Evolutionary conservation across 2,797 vertebrate species (phyloP).

Genomic region (Hipposideros larvatus): DNA sequence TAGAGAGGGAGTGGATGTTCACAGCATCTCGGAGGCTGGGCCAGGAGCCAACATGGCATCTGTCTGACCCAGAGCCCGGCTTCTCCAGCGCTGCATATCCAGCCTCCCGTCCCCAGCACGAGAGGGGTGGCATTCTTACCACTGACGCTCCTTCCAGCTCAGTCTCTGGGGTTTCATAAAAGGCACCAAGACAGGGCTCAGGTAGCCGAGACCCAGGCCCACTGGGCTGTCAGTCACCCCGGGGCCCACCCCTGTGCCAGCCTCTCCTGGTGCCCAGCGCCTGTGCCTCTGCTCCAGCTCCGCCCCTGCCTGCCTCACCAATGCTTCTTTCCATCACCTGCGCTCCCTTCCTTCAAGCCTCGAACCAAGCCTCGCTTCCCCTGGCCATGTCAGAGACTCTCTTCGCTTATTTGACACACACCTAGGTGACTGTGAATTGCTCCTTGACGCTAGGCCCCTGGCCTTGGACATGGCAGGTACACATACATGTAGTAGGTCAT

Average conservation of each 20-base stretch:
- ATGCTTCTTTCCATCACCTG: not conserved
- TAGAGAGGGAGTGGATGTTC: not conserved
- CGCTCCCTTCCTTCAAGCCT: not conserved
- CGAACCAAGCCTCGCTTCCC: not conserved
- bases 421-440: not conserved
- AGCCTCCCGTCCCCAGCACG: not conserved
- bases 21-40: not conserved
- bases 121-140: no score
- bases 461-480: not conserved
- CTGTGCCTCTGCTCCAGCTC: not conserved
- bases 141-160: not conserved
- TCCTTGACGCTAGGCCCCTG: not conserved
- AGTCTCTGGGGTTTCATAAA: not conserved
- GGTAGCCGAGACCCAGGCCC: not conserved
- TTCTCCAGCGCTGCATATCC: not conserved
- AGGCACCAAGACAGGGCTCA: not conserved
- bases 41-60: no score
- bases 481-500: not conserved
- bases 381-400: not conserved
- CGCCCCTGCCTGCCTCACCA: not conserved
- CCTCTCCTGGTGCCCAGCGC: not conserved
- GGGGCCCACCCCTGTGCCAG: not conserved
- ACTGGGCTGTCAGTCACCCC: not conserved
- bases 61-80: no score
- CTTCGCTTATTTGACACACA: not conserved